Conservation (phyloP, 2,113 vertebrate species). For the Lota lota region DNA sequence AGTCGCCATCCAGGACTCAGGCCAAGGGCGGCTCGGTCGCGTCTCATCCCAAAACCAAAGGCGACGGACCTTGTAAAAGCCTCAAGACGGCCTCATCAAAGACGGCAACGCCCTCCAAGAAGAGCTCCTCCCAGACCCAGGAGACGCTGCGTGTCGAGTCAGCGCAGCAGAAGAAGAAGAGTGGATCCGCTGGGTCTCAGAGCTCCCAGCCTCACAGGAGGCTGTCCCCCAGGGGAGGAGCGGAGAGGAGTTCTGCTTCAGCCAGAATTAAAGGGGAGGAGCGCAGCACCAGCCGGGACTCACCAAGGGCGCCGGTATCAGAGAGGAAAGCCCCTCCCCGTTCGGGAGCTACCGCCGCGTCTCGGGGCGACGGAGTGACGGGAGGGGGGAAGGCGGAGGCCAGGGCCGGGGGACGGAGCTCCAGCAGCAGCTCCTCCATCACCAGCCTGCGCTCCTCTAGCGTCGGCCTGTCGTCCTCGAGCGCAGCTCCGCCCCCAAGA, state of each 20-base stretch:
- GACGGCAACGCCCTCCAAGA: slow-evolving; percentile 75
- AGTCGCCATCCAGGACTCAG: slow-evolving; percentile 49
- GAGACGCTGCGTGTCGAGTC: slow-evolving; percentile 59
- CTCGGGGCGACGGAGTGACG: background rate
- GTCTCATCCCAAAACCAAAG: slow-evolving; percentile 68
- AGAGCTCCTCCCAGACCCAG: slow-evolving; percentile 72
- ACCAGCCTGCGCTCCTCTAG: slow-evolving; percentile 87
- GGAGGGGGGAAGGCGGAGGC: slow-evolving; percentile 46
- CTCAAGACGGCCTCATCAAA: slow-evolving; percentile 72
- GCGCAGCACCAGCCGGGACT: slow-evolving; percentile 82
- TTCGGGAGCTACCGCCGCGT: slow-evolving; percentile 62
- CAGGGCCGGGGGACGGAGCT: slow-evolving; percentile 69
- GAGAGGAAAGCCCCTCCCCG: slow-evolving; percentile 64
- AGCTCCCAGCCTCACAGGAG: slow-evolving; percentile 67
- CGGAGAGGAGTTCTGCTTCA: slow-evolving; percentile 66
- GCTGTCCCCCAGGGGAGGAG: slow-evolving; percentile 58
- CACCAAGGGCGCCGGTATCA: slow-evolving; percentile 72
- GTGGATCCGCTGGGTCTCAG: slow-evolving; percentile 65
- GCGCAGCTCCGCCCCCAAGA: slow-evolving; percentile 30
- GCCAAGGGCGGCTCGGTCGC: slow-evolving; percentile 63
- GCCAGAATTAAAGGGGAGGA: slow-evolving; percentile 73
- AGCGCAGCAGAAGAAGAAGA: slow-evolving; percentile 73
- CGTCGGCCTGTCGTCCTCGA: slow-evolving; percentile 36
- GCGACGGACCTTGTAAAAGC: slow-evolving; percentile 67
- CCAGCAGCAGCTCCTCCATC: slow-evolving; percentile 85